These are phyloP conservation scores for Strix uralensis DNA, from an alignment of 2,113 vertebrate genomes.

Conservation along the genomic window DNA sequence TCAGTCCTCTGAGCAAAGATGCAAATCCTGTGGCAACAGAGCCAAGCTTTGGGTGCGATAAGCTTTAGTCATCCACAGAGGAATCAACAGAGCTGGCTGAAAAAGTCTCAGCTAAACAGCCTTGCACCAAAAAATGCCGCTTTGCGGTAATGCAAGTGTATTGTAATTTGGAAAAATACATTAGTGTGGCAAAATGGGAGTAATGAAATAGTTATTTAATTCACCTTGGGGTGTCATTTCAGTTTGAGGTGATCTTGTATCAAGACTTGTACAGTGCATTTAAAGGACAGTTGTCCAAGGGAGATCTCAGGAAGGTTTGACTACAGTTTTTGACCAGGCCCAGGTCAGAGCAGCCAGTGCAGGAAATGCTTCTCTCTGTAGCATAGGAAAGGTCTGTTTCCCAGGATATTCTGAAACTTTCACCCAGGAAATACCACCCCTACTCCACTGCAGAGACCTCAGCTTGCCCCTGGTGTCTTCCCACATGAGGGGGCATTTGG, in stretches of 20 bases:
- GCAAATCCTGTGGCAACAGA: neutral
- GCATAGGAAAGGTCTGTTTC: neutral
- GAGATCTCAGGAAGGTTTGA: neutral
- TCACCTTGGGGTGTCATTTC: neutral
- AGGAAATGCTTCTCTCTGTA: neutral
- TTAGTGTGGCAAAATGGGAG: neutral
- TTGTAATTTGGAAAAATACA: neutral
- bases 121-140: neutral
- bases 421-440: neutral
- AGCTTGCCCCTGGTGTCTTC: neutral
- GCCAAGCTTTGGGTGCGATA: neutral
- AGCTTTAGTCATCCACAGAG: neutral
- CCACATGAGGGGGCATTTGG: fast-evolving
- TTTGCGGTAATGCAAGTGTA: neutral
- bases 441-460: neutral
- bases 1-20: neutral
- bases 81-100: neutral
- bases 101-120: neutral
- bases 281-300: neutral
- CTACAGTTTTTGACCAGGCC: neutral
- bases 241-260: neutral
- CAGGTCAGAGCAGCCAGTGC: neutral
- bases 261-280: neutral
- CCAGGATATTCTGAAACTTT: neutral
- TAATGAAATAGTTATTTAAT: neutral